phyloP scores from a whole-genome alignment of 2,113 vertebrate genomes.

The Desmodus rotundus region DNA sequence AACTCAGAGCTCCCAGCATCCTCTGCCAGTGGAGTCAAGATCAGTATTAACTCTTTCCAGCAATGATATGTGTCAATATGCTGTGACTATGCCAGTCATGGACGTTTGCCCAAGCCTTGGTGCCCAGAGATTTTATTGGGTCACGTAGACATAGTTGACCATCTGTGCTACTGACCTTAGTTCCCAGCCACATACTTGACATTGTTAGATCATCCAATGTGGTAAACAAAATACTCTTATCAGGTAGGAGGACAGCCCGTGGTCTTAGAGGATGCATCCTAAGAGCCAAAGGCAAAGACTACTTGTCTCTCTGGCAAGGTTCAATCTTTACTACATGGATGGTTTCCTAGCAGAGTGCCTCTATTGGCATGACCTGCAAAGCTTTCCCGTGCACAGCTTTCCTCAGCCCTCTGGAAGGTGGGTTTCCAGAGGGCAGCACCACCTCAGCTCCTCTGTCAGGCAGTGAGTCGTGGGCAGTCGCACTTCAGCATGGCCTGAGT shows the following conservation, averaged over 20 bases:
- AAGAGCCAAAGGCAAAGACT: background rate
- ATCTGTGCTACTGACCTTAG: background rate
- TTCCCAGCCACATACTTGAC: background rate
- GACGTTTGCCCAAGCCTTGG: background rate
- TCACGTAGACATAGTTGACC: background rate
- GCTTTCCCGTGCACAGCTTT: background rate
- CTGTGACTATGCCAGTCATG: background rate
- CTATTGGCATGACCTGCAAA: background rate
- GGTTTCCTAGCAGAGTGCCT: background rate
- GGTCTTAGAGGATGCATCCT: background rate
- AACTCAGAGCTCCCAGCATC: background rate
- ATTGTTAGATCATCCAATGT: background rate
- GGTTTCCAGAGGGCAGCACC: background rate
- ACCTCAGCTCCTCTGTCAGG: background rate
- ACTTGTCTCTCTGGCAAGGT: background rate
- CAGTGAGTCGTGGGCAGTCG: background rate
- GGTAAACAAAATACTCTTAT: background rate
- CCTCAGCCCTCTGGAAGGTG: background rate
- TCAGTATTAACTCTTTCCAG: background rate
- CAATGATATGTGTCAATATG: background rate
- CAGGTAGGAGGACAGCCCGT: background rate
- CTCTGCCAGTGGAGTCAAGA: background rate
- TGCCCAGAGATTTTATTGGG: background rate
- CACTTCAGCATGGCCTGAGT: background rate
- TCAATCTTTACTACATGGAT: background rate